Evolutionary conservation across 92 coral and sea anemone species (phyloP), one percentile per base, ranked within the genome.

Genomic region (Isaurus tuberculatus): DNA sequence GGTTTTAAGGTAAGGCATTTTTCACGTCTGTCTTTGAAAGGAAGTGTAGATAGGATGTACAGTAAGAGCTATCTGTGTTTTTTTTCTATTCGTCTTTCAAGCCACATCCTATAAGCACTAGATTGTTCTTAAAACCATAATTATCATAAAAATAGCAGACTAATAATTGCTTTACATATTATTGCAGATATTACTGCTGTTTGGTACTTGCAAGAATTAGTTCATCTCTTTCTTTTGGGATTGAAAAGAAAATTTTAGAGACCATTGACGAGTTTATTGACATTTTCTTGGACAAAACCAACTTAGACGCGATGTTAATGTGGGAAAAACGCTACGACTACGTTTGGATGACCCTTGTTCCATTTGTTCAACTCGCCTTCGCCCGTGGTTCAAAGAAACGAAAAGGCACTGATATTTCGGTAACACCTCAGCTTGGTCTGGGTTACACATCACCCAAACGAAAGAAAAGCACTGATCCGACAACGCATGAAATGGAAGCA

Each of bases 331-430:
- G 84, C 16, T 82, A 79, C 42, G 60, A 75, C 46, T 95, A 91
- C 48, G 97, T 95, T 2, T 95, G 98, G 98, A 90, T 95, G 84
- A 91, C 97, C n/a, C 85, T 95, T 31, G 86, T 86, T 8, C 98
- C 98, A 0, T 71, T 92, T 3, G 87, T 93, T 31, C 97, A 93
- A 57, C 79, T 95, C 42, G 95, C 92, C n/a, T 95, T 92, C 83
- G 92, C 98, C 3, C 82, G 67, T 5, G 96, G 96, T 4, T 70
- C 34, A 20, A 58, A 44, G 20, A 61, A 43, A 10, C 60, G 36
- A 33, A 17, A 53, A 13, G 8, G 29, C 20, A 9, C 32, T 40
- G 11, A 10, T 73, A 51, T 40, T 17, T 36, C 65, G 9, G n/a
- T 19, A 14, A 2, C 66, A 8, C 36, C n/a, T 10, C 14, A 75